Evolutionary conservation across 2,113 vertebrate species (phyloP).

Genomic region (Passer domesticus): DNA sequence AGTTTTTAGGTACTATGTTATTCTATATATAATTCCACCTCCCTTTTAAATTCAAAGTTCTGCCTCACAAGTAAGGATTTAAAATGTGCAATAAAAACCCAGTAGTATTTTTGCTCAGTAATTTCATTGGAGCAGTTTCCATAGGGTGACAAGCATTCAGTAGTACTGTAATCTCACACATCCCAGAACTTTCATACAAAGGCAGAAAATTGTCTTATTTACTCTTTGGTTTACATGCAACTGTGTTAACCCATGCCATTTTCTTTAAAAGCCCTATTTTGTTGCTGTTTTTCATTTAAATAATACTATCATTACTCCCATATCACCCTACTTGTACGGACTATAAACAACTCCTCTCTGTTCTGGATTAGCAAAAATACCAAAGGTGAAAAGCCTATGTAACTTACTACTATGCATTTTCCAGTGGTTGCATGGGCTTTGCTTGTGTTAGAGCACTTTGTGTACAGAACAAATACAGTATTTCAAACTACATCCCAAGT

Average conservation of each 20-base stretch:
- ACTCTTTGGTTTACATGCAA: not conserved
- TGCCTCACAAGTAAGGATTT: not conserved
- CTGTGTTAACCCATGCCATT: not conserved
- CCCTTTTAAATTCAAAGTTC: not conserved
- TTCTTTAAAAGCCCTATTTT: not conserved
- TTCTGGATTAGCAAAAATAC: not conserved
- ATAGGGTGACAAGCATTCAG: not conserved
- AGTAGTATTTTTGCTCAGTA: not conserved
- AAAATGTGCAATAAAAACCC: not conserved
- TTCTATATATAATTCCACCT: not conserved
- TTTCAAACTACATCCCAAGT: not conserved
- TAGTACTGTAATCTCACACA: not conserved
- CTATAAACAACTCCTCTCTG: not conserved
- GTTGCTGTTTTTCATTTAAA: not conserved
- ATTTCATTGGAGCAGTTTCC: not conserved
- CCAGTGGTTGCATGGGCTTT: not conserved
- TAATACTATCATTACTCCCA: not conserved
- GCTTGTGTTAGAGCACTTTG: not conserved
- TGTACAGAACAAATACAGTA: not conserved
- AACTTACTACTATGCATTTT: not conserved
- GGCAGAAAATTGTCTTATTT: not conserved
- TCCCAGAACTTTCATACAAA: not conserved
- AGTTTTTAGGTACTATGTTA: not conserved
- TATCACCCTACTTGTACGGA: not conserved
- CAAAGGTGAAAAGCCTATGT: not conserved